Percentiles rank a stretch among this genome's conserved stretches.
These are phyloP conservation scores for Timandra comae DNA, from an alignment of 2,888 invertebrate genomes.

Conservation along the genomic window DNA sequence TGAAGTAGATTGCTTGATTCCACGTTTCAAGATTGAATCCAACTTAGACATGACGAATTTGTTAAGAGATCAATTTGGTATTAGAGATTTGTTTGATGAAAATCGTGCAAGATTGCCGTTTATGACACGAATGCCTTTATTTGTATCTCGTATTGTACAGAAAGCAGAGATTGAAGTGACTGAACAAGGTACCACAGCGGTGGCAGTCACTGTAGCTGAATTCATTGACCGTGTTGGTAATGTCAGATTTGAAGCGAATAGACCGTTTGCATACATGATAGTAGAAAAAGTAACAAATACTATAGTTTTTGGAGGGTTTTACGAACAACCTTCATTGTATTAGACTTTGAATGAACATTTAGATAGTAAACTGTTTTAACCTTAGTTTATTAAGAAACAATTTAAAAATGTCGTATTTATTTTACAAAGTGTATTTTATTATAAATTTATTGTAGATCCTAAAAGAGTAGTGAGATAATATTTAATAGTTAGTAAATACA, in stretches of 20 bases:
- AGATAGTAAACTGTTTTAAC: too few relatives aligned
- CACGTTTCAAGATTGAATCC: slow-evolving; percentile 78
- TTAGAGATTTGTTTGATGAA: slow-evolving; percentile 78
- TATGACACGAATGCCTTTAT: slow-evolving; percentile 69
- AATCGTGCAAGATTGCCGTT: slow-evolving; percentile 41
- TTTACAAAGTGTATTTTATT: too few relatives aligned
- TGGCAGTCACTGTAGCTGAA: slow-evolving; percentile 73
- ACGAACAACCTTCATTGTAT: slow-evolving; percentile 49
- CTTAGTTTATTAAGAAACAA: too few relatives aligned
- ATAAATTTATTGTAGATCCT: too few relatives aligned
- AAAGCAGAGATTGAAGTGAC: slow-evolving; percentile 84
- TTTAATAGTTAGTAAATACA: too few relatives aligned
- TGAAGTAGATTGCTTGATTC: slow-evolving; percentile 80
- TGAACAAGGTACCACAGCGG: slow-evolving; percentile 83
- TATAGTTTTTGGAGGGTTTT: slow-evolving; percentile 63
- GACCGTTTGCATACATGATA: slow-evolving; percentile 82
- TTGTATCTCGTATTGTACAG: slow-evolving; percentile 79
- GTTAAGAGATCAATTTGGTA: slow-evolving; percentile 50
- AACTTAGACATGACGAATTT: slow-evolving; percentile 73
- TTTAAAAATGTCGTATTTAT: too few relatives aligned
- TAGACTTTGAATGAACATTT: too few relatives aligned
- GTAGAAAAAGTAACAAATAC: slow-evolving; percentile 77
- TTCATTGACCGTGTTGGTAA: slow-evolving; percentile 73
- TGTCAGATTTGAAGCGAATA: slow-evolving; percentile 78
- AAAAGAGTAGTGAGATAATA: too few relatives aligned